Percentiles rank a stretch among this genome's conserved stretches.
These are phyloP conservation scores for Aphis craccivora DNA, from an alignment of 1,140 invertebrate species.

Conservation along the genomic window DNA sequence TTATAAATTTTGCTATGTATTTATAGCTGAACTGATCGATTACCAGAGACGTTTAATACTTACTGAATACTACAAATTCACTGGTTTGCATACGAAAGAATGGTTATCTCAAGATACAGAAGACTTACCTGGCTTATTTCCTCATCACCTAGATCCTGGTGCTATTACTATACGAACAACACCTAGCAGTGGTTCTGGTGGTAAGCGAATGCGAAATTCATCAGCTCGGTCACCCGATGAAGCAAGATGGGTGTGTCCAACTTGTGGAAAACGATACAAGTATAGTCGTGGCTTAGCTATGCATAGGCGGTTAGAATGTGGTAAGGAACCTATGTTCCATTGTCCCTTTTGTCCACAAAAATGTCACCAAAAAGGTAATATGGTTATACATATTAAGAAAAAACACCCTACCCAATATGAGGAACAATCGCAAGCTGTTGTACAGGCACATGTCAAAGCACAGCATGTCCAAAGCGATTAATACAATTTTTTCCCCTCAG, in stretches of 20 bases:
- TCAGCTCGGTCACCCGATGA: slow-evolving; percentile 58
- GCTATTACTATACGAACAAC: slow-evolving; percentile 53
- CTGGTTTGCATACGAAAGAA: slow-evolving; percentile 52
- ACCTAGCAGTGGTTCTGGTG: slow-evolving; percentile 16
- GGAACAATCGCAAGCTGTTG: slow-evolving; percentile 55
- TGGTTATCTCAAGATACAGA: slow-evolving; percentile 58
- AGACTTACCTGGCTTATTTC: slow-evolving; percentile 56
- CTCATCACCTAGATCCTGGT: slow-evolving; percentile 59
- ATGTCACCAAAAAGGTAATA: slow-evolving; percentile 61
- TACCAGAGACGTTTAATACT: slow-evolving; percentile 57
- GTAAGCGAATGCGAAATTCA: slow-evolving; percentile 47
- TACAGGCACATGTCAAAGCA: slow-evolving; percentile 56
- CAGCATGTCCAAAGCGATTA: slow-evolving; percentile 42
- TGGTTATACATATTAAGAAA: slow-evolving; percentile 60
- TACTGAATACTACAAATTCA: slow-evolving; percentile 58
- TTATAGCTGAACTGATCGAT: slow-evolving; percentile 55
- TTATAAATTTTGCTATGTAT: neutral
- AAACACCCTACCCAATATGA: slow-evolving; percentile 59
- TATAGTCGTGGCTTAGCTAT: slow-evolving; percentile 61
- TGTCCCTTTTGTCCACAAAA: slow-evolving; percentile 61
- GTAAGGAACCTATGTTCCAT: slow-evolving; percentile 61
- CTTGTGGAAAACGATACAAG: slow-evolving; percentile 60
- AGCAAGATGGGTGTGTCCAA: slow-evolving; percentile 60
- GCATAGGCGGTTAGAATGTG: slow-evolving; percentile 60
- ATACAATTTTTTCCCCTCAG: slow-evolving; percentile 42